A percentile compares a stretch with the other conserved stretches of the same genome.
Conservation (phyloP, 2,888 invertebrate species). For the Drosophila phalerata region DNA sequence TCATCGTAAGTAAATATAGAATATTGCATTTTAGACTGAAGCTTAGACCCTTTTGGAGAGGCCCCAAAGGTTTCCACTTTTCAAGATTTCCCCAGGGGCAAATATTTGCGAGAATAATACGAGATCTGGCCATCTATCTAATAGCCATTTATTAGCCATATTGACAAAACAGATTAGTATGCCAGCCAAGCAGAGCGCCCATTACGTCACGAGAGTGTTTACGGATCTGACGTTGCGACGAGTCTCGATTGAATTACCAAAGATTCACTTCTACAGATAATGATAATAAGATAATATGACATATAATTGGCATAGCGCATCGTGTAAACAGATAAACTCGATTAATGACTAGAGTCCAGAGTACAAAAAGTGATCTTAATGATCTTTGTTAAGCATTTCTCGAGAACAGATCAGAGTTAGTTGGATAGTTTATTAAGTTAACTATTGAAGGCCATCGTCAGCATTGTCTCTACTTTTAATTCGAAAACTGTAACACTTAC, state of each 20-base stretch:
- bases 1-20: constrained; percentile 68
- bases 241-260: constrained; percentile 20
- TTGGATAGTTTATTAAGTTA: constrained; percentile 4
- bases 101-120: constrained; percentile 38
- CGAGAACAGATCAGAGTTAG: constrained; percentile 5
- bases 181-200: constrained; percentile 11
- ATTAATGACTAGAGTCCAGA: constrained; percentile 34
- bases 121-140: constrained; percentile 17
- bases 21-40: constrained; percentile 34
- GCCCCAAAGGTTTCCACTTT: constrained; percentile 6
- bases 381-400: constrained; percentile 11
- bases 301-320: constrained; percentile 41
- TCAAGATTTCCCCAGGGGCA: constrained; percentile 4
- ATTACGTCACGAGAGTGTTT: constrained; percentile 40
- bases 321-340: constrained; percentile 26
- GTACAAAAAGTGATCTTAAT: constrained; percentile 25
- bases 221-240: constrained; percentile 22
- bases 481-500: constrained; percentile 17
- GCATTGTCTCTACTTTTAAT: neutral
- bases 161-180: constrained; percentile 60
- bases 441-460: constrained; percentile 7
- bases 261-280: constrained; percentile 35
- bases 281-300: constrained; percentile 39
- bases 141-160: constrained; percentile 39
- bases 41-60: constrained; percentile 2